Evolutionary conservation across 2,888 invertebrate species (phyloP).

Genomic region (Napeogenes inachia): DNA sequence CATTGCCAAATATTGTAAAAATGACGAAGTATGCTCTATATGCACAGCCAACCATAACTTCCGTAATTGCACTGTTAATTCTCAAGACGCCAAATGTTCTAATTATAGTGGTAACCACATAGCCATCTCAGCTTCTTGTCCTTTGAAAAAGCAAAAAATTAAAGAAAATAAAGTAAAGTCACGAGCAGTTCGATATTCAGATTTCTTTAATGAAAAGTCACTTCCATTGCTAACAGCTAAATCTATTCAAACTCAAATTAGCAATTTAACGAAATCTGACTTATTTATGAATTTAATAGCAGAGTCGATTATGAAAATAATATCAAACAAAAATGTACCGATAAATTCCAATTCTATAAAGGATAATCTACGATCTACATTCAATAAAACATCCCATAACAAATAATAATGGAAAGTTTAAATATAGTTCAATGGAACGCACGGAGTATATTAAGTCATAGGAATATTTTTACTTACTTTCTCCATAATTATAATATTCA

Average conservation of each 20-base stretch:
- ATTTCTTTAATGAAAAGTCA: slow-evolving; percentile 13
- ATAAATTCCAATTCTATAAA: too few species aligned
- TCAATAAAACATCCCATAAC: too few species aligned
- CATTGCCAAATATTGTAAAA: slow-evolving; percentile 26
- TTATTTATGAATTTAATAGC: slow-evolving; percentile 6
- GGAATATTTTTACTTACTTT: too few species aligned
- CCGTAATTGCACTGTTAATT: too few species aligned
- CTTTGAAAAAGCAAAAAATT: slow-evolving; percentile 19
- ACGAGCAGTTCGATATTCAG: slow-evolving; percentile 3
- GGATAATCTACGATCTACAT: too few species aligned
- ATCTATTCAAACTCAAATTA: slow-evolving; percentile 5
- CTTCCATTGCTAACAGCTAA: slow-evolving; percentile 8
- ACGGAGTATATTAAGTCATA: too few species aligned
- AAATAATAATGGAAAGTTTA: too few species aligned
- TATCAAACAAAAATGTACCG: not conserved
- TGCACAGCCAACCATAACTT: too few species aligned
- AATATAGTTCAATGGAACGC: too few species aligned
- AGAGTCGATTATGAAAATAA: slow-evolving; percentile 12
- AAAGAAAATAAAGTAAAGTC: slow-evolving; percentile 15
- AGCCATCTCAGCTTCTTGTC: slow-evolving; percentile 15
- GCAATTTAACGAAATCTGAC: slow-evolving; percentile 12
- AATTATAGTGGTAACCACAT: slow-evolving; percentile 17
- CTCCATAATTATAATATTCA: too few species aligned
- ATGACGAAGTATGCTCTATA: slow-evolving; percentile 18
- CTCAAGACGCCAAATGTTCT: slow-evolving; percentile 12